Base-by-base conservation (phyloP, 2,113 vertebrate genomes). In the Pseudolaguvia tuberculata region DNA sequence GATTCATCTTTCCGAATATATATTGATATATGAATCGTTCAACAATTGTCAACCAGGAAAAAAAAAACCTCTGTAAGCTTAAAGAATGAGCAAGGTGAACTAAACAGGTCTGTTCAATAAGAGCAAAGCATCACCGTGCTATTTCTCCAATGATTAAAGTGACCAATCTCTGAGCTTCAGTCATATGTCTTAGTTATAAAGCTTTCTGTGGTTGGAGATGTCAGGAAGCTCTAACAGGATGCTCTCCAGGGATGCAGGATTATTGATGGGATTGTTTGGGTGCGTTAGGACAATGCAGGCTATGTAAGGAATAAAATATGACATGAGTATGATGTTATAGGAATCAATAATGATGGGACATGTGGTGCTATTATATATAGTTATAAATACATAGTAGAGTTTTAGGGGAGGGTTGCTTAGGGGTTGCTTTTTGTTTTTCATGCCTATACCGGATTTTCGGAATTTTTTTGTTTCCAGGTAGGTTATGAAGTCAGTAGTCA, bases 81-180 rank as follows among this genome's bases (percentile, higher is more conserved):
- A 50, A 11, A 18, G 23, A 68, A 68, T 20, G 25, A 47, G n/a
- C 20, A 58, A 29, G 25, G 25, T 50, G 63, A 58, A 50, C 25
- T 48, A 58, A 27, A 68, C 25, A 18, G 51, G 56, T 70, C 52
- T 48, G 53, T 23, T 73, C 45, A 73, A 53, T 73, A 62, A 62
- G 29, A 23, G 12, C 27, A 27, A 50, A n/a, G 53, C 18, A 21
- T 68, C 39, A 23, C 63, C 7, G 18, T 58, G 39, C 42, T 68
- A 31, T 68, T 12, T 21, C 45, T 76, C 53, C 53, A 50, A 48
- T 59, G 63, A 50, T 58, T 68, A 76, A 68, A 74, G 50, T 74
- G 59, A 62, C 48, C 59, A 65, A 56, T 55, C 25, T 20, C 59
- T n/a, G 50, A 53, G 48, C 48, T 65, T 45, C 48, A 55, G 25